phyloP scores from a whole-genome alignment of 2,113 vertebrate species.

The Canis aureus region DNA sequence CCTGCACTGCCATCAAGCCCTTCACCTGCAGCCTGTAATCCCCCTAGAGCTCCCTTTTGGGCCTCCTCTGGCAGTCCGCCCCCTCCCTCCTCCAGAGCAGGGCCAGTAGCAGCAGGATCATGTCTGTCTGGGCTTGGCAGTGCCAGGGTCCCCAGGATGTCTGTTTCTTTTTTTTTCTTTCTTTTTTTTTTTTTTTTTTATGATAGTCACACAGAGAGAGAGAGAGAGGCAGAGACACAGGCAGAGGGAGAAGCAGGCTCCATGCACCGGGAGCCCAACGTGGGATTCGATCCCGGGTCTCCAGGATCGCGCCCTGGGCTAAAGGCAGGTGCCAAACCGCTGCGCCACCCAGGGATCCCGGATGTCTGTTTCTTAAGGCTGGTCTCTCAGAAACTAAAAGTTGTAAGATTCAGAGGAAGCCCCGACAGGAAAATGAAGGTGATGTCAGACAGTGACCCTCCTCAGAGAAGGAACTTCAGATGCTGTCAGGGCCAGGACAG shows the following conservation, averaged over 20 bases:
- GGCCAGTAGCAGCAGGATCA: not conserved
- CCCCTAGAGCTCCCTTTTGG: too few relatives aligned
- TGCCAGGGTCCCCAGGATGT: not conserved
- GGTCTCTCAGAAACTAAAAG: not conserved
- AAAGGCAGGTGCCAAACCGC: too few relatives aligned
- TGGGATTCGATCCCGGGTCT: too few relatives aligned
- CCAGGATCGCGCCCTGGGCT: too few relatives aligned
- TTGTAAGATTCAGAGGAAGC: not conserved
- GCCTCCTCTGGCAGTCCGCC: not conserved
- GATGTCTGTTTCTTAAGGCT: not conserved
- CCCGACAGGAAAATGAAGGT: not conserved
- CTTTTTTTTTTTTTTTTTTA: too few relatives aligned
- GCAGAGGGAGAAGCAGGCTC: too few relatives aligned
- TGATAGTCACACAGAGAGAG: too few relatives aligned
- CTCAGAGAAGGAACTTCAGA: not conserved
- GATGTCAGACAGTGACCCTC: not conserved
- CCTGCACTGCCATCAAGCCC: fast-evolving
- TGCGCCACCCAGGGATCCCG: too few relatives aligned
- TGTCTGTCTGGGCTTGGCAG: not conserved
- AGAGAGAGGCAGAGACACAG: too few relatives aligned
- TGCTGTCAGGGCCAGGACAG: not conserved
- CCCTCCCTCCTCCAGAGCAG: not conserved
- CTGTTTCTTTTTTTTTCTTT: not conserved
- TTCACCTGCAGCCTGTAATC: not conserved
- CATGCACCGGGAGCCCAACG: too few relatives aligned